Evolutionary conservation across 2,888 invertebrate species (phyloP).

Genomic region (Rhimphoctona megacephalus): DNA sequence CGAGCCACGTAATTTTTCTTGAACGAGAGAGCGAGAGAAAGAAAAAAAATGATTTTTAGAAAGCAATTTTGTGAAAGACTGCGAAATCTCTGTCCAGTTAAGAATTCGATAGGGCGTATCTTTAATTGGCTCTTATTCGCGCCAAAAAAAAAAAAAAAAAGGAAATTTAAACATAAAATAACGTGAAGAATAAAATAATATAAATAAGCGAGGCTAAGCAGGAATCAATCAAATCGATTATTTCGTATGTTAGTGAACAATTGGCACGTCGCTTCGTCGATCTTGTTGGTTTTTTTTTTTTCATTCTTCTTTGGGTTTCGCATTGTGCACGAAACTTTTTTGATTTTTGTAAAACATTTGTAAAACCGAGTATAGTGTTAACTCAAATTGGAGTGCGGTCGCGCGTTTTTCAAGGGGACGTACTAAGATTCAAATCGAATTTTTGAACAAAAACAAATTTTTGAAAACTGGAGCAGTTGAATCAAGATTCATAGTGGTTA

Average conservation of each 20-base stretch:
- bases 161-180: neutral
- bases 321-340: neutral
- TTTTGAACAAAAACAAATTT: no score
- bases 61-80: conserved; percentile 79
- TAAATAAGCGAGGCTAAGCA: conserved; percentile 23
- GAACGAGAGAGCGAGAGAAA: conserved; percentile 19
- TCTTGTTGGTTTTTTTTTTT: conserved; percentile 25
- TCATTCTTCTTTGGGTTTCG: neutral
- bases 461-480: no score
- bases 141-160: conserved; percentile 49
- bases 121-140: conserved; percentile 66
- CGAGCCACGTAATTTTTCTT: conserved; percentile 33
- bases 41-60: conserved; percentile 57
- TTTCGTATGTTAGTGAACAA: conserved; percentile 42
- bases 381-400: neutral
- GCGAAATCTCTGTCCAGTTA: conserved; percentile 83
- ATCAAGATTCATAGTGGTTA: no score
- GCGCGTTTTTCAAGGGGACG: neutral
- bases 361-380: neutral
- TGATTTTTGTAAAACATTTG: neutral
- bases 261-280: conserved; percentile 58
- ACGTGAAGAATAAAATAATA: neutral
- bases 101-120: conserved; percentile 69
- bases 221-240: conserved; percentile 61
- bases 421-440: no score